These are phyloP conservation scores for Tachysurus vachellii DNA, from an alignment of 2,113 vertebrate species.

Conservation along the genomic window DNA sequence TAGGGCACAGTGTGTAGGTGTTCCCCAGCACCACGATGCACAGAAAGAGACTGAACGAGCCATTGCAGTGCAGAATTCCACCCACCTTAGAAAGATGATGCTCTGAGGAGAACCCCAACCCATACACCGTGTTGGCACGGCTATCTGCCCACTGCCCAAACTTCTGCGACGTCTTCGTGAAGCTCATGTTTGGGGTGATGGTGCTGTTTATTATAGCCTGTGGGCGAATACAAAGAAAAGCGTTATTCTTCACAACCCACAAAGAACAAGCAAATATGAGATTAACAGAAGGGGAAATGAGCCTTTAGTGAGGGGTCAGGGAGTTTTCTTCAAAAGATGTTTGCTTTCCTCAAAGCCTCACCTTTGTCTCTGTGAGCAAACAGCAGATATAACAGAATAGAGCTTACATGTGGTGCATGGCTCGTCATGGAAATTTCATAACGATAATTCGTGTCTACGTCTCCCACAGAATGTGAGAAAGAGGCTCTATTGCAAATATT, in stretches of 20 bases:
- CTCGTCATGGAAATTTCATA: neutral
- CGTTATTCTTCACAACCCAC: neutral
- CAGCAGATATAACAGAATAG: neutral
- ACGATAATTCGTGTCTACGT: too few relatives aligned
- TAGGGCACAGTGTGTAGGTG: slow-evolving; percentile 54
- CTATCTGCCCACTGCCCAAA: slow-evolving; percentile 87
- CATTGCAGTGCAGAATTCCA: slow-evolving; percentile 42
- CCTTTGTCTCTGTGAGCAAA: neutral
- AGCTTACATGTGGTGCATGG: neutral
- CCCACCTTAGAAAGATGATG: slow-evolving; percentile 94
- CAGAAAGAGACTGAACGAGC: slow-evolving; percentile 32
- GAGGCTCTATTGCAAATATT: neutral
- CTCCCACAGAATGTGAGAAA: neutral
- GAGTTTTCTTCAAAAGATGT: neutral
- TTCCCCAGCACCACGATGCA: slow-evolving; percentile 51
- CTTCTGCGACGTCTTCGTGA: slow-evolving; percentile 99
- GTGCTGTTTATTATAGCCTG: slow-evolving; percentile 99
- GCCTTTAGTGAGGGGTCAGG: neutral
- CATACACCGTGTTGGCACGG: slow-evolving; percentile 55
- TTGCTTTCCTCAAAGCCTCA: neutral
- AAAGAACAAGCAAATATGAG: neutral
- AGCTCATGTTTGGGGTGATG: slow-evolving; percentile 99
- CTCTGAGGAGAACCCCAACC: slow-evolving; percentile 97
- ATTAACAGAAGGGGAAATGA: neutral
- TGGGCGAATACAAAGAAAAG: slow-evolving; percentile 51